These are phyloP conservation scores for Nemopilema nomurai DNA, from an alignment of 30 jellyfish, hydroid and myxozoan genomes.

Conservation along the genomic window DNA sequence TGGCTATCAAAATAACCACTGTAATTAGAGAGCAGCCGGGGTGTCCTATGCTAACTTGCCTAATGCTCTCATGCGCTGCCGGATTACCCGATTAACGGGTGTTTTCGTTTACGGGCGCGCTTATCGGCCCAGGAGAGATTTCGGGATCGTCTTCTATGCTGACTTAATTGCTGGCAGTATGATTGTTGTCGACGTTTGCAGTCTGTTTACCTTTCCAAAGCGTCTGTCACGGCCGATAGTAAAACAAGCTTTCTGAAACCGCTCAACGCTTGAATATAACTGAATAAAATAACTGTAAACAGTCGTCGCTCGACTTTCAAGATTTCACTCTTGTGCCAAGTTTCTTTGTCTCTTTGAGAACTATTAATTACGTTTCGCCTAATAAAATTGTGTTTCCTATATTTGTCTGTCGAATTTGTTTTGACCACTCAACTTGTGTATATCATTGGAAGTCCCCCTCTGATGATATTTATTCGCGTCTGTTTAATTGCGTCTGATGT, in stretches of 20 bases:
- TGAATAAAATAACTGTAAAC: background rate
- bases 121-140: background rate
- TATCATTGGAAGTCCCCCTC: no score
- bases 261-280: background rate
- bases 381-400: no score
- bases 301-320: background rate
- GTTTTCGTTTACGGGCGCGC: slow-evolving; percentile 28
- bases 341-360: background rate
- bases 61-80: background rate
- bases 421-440: no score
- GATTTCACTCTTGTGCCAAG: background rate
- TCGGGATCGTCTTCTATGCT: background rate
- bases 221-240: background rate
- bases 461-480: no score
- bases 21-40: no score
- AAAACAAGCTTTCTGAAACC: background rate
- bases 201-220: slow-evolving; percentile 6
- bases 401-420: no score
- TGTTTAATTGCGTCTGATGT: no score
- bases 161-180: slow-evolving; percentile 2
- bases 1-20: no score
- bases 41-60: no score
- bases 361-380: background rate
- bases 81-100: background rate
- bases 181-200: background rate